Conservation (phyloP, 2,888 invertebrate species). For the Harpalus rufipes region DNA sequence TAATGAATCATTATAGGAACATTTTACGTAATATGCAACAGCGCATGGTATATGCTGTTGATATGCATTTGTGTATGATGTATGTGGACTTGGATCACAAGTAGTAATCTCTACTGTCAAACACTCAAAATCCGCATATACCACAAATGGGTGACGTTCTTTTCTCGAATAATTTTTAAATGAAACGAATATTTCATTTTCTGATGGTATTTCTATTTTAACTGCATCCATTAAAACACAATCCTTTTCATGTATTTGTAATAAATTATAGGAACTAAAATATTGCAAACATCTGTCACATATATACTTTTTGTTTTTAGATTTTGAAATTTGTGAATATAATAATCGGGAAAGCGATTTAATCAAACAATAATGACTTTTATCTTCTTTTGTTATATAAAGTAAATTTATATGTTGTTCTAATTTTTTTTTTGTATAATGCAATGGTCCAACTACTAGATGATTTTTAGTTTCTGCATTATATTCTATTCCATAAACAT, state of each 20-base stretch:
- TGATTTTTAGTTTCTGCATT: neutral
- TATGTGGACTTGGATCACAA: conserved; percentile 11
- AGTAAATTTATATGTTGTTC: conserved; percentile 58
- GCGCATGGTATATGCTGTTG: conserved; percentile 68
- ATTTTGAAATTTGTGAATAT: conserved; percentile 35
- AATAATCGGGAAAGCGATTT: conserved; percentile 33
- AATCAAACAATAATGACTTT: conserved; percentile 58
- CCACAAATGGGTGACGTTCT: conserved; percentile 63
- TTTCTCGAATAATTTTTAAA: conserved; percentile 66
- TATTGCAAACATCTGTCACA: conserved; percentile 68
- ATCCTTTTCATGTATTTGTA: conserved; percentile 50
- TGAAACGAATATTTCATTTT: conserved; percentile 23
- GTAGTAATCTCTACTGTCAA: conserved; percentile 22
- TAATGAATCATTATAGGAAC: too few relatives aligned
- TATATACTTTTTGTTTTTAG: conserved; percentile 52
- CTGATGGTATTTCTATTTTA: conserved; percentile 56
- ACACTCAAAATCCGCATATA: conserved; percentile 67
- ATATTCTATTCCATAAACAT: neutral
- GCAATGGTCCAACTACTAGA: conserved; percentile 39
- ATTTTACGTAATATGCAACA: conserved; percentile 67
- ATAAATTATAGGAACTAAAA: conserved; percentile 55
- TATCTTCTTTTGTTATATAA: conserved; percentile 48
- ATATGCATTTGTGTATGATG: conserved; percentile 28
- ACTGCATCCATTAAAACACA: conserved; percentile 57
- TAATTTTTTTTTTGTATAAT: conserved; percentile 46